These are phyloP conservation scores for Phalanger gymnotis DNA, from an alignment of 2,797 vertebrate species.

Conservation along the genomic window DNA sequence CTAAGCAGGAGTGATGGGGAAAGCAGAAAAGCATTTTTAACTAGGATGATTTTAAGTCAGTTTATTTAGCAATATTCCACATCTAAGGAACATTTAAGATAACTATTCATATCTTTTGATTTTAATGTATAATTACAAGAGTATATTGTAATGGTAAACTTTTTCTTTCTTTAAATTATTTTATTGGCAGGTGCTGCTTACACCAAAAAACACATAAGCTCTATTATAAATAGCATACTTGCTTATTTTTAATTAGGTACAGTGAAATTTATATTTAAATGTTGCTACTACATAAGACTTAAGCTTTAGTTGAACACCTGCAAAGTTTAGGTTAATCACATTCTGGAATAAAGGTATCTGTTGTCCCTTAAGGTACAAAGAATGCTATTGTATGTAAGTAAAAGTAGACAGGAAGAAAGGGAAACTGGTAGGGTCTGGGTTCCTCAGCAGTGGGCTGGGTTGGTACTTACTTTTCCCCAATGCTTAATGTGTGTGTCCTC, in stretches of 20 bases:
- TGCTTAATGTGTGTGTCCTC: constrained; percentile 54
- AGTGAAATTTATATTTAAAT: constrained; percentile 70
- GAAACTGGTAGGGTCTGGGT: constrained; percentile 57
- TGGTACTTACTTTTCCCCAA: constrained; percentile 55
- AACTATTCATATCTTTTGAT: constrained; percentile 71
- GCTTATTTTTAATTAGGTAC: constrained; percentile 76
- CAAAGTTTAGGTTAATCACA: constrained; percentile 35
- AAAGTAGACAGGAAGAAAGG: constrained; percentile 58
- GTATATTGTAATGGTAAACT: constrained; percentile 70
- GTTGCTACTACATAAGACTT: constrained; percentile 67
- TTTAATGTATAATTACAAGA: constrained; percentile 75
- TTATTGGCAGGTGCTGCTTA: constrained; percentile 80
- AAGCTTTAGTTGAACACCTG: constrained; percentile 61
- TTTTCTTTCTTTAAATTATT: constrained; percentile 78
- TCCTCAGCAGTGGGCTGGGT: constrained; percentile 55
- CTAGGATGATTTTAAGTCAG: constrained; percentile 61
- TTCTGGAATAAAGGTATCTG: constrained; percentile 35
- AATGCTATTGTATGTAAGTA: constrained; percentile 49
- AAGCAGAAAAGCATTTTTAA: constrained; percentile 46
- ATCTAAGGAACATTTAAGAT: constrained; percentile 84
- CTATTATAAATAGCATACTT: constrained; percentile 69
- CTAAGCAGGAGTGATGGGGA: neutral
- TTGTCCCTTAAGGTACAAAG: constrained; percentile 58
- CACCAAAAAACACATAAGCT: constrained; percentile 69
- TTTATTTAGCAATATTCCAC: constrained; percentile 75